Evolutionary conservation across 2,113 vertebrate genomes (phyloP), one percentile per base, ranked within the genome.

Genomic region (Dipodomys merriami): DNA sequence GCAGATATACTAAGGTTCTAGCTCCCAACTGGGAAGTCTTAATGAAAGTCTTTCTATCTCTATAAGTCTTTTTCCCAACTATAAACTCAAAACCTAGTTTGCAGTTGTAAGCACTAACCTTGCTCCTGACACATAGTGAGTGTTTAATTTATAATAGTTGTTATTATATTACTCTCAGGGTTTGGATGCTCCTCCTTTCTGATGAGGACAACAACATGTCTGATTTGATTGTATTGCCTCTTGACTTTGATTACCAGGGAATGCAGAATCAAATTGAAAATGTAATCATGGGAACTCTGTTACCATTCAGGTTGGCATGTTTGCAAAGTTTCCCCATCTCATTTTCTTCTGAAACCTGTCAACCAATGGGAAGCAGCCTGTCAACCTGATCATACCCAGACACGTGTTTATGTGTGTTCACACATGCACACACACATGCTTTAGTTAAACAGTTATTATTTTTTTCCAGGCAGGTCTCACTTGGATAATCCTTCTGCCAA

Each of bases 401-500:
- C 49, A 46, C 13, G 6, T 46, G 22, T 65, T 2, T 60, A 5
- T 29, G 5, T 2, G 3, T 88, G 44, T 57, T 64, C 30, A 49
- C 8, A 20, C 13, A 0, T n/a, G 7, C 29, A 79, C 22, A 49
- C 6, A 33, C 29, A 53, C 3, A 25, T 10, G 27, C 57, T 92
- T 78, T 22, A 68, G 79, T 49, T 79, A 82, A 96, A 78, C 33
- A 62, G 57, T 60, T 92, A 44, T 71, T 88, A 11, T 49, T 57
- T 57, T 57, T 96, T 95, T 89, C 87, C 93, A 81, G 39, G 19
- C 77, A 88, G 72, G 81, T 94, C 88, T 94, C 83, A 84, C 89
- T 95, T 88, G 90, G 94, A 60, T 91, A 86, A 94, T 85, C 93
- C 79, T 65, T 78, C 53, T 90, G 95, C 90, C 93, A 96, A 95